Conservation (phyloP, 2,113 vertebrate species). For the Podiceps cristatus region DNA sequence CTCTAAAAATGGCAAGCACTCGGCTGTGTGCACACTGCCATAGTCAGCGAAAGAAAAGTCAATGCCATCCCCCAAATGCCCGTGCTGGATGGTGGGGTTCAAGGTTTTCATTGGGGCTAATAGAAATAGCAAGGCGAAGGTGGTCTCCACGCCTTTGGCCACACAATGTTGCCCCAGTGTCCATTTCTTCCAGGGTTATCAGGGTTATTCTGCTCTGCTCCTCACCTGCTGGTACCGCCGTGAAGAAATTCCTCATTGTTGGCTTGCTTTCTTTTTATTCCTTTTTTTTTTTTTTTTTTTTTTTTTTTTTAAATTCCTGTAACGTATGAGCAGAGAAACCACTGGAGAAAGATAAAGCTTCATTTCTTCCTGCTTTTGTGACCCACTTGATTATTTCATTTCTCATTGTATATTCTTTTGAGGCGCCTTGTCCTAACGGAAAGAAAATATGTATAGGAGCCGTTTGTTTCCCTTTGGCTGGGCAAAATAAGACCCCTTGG, state of each 20-base stretch:
- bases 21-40: rapidly evolving
- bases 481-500: neutral
- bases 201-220: neutral
- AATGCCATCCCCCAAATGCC: neutral
- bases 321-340: slow-evolving; percentile 23
- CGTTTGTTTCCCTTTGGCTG: slow-evolving; percentile 15
- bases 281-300: neutral
- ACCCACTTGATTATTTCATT: neutral
- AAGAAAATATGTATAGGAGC: slow-evolving; percentile 33
- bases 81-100: neutral
- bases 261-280: neutral
- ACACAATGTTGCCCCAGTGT: rapidly evolving
- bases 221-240: neutral
- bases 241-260: slow-evolving; percentile 14
- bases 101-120: neutral
- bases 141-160: neutral
- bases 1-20: neutral
- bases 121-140: rapidly evolving
- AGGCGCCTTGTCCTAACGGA: neutral
- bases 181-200: neutral
- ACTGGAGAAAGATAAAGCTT: slow-evolving; percentile 60
- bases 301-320: neutral
- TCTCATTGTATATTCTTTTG: slow-evolving; percentile 60
- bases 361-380: slow-evolving; percentile 72
- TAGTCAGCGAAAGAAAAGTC: neutral